phyloP scores from a whole-genome alignment of 2,113 vertebrate species.

The Vicugna pacos region DNA sequence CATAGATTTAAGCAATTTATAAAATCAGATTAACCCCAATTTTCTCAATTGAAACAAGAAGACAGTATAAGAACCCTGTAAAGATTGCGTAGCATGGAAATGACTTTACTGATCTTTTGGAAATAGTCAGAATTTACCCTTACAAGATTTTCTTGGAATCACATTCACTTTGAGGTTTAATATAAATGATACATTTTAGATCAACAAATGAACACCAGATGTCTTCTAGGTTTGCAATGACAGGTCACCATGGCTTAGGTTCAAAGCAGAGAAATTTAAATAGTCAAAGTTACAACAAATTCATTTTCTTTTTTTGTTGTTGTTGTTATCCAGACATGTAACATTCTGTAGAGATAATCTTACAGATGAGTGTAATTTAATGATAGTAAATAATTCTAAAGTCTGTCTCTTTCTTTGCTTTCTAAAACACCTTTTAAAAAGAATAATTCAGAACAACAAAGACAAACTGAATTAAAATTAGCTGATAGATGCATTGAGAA shows the following conservation, averaged over 20 bases:
- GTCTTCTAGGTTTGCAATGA: background rate
- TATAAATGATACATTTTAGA: conserved; percentile 22
- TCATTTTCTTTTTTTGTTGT: background rate
- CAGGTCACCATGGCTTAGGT: background rate
- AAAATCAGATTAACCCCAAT: background rate
- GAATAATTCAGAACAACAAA: background rate
- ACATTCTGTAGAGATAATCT: background rate
- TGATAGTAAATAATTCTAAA: background rate
- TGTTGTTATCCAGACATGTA: background rate
- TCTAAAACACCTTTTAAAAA: background rate
- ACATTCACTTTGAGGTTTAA: conserved; percentile 24
- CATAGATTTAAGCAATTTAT: background rate
- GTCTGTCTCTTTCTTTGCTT: background rate
- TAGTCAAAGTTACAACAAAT: background rate
- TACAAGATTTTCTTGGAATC: background rate
- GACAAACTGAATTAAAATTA: background rate
- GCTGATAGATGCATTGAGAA: background rate
- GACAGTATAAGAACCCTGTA: background rate
- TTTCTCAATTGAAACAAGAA: background rate
- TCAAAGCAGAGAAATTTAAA: conserved; percentile 10
- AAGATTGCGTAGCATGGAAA: background rate
- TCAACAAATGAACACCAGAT: background rate
- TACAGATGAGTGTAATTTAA: background rate
- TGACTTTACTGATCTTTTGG: background rate
- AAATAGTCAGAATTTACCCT: conserved; percentile 12